Conservation (phyloP, 2,888 invertebrate genomes). For the Pimpla rufipes region DNA sequence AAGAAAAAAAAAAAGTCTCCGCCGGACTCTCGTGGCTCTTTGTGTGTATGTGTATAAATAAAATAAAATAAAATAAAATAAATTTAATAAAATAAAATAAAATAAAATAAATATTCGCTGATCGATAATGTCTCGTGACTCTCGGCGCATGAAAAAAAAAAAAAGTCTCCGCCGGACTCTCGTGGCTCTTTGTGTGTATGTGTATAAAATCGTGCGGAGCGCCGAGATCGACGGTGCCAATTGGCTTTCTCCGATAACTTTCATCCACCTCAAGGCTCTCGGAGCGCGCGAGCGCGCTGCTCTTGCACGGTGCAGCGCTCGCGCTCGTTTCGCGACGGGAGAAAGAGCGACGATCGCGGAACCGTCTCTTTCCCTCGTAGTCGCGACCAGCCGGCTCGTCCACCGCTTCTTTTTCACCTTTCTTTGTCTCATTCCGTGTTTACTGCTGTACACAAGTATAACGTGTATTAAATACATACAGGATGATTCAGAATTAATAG, state of each 20-base stretch:
- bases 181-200: conserved; percentile 4
- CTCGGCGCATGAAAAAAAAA: background rate
- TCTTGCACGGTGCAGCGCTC: conserved; percentile 50
- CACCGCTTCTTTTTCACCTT: conserved; percentile 79
- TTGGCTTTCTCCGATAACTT: conserved; percentile 85
- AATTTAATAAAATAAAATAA: too few species aligned
- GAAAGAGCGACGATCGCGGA: background rate
- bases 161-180: background rate
- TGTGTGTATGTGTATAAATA: too few species aligned
- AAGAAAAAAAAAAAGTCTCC: too few species aligned
- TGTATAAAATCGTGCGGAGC: conserved; percentile 48
- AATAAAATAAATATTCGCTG: background rate
- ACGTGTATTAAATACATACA: conserved; percentile 18
- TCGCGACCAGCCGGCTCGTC: conserved; percentile 51
- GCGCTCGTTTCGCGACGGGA: conserved; percentile 5
- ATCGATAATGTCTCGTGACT: conserved; percentile 3
- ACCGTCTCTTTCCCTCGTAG: conserved; percentile 58
- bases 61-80: too few species aligned
- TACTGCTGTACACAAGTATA: conserved; percentile 21
- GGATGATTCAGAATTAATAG: too few species aligned
- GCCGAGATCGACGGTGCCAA: conserved; percentile 77
- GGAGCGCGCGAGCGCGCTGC: conserved; percentile 2
- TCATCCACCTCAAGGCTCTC: conserved; percentile 80
- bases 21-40: too few species aligned
- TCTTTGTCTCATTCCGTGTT: conserved; percentile 81